Evolutionary conservation across 37 sponge, comb jelly and placozoan species (phyloP).

Genomic region (Aplysina aerophoba): DNA sequence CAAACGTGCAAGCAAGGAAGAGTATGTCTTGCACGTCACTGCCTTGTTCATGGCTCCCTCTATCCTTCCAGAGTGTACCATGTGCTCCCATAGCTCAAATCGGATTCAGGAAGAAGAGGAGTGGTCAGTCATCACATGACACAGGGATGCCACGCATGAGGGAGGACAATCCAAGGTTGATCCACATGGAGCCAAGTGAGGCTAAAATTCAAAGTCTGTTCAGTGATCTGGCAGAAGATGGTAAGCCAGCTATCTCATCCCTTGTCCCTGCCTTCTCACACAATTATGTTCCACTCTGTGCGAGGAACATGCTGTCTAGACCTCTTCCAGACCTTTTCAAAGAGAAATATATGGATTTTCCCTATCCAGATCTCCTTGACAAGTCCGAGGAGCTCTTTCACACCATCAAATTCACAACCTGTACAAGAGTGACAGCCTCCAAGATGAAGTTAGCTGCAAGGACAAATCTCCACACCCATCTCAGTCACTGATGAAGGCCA

Average conservation of each 20-base stretch:
- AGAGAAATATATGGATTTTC: too few species aligned
- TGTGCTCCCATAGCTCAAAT: slow-evolving; percentile 49
- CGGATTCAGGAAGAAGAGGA: slow-evolving; percentile 48
- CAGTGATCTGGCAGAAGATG: slow-evolving; percentile 18
- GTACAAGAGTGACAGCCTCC: slow-evolving; percentile 65
- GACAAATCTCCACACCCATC: slow-evolving; percentile 10
- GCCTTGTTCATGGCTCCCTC: slow-evolving; percentile 58
- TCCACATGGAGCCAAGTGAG: slow-evolving; percentile 21
- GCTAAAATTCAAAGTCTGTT: slow-evolving; percentile 34
- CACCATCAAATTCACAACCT: slow-evolving; percentile 14
- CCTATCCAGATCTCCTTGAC: slow-evolving; percentile 40
- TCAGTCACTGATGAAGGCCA: neutral
- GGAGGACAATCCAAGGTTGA: neutral
- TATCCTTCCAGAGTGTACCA: slow-evolving; percentile 42
- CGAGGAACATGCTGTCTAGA: slow-evolving; percentile 33
- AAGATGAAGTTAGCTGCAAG: slow-evolving; percentile 35
- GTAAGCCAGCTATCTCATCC: slow-evolving; percentile 55
- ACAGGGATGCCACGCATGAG: too few species aligned
- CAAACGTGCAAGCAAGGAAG: slow-evolving; percentile 39
- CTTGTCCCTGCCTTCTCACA: slow-evolving; percentile 49
- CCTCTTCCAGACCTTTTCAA: too few species aligned
- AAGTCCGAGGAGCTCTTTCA: slow-evolving; percentile 45
- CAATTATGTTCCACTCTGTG: slow-evolving; percentile 33
- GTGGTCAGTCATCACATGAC: neutral
- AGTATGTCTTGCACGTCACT: slow-evolving; percentile 46